Percentiles rank a stretch among this genome's conserved stretches.
Evolutionary conservation across 1,140 invertebrate genomes (phyloP).

Genomic region (Cheumatopsyche charites): DNA sequence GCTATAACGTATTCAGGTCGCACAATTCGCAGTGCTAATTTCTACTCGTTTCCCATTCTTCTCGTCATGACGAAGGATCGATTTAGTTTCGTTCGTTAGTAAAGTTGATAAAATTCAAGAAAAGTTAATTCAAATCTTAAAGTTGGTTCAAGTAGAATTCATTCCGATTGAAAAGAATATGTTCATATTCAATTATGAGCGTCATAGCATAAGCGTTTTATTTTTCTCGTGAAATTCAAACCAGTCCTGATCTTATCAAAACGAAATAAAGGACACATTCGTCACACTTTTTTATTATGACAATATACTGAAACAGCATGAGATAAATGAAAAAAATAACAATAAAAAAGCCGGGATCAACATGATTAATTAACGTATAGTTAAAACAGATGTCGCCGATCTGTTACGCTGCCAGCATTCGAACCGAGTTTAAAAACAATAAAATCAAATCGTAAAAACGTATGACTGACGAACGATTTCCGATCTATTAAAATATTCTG

Average conservation of each 20-base stretch:
- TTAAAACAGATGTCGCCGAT: constrained; percentile 26
- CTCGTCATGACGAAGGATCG: neutral
- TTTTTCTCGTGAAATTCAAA: constrained; percentile 3
- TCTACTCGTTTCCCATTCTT: constrained; percentile 22
- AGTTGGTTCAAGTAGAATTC: too few species aligned
- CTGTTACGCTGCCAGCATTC: constrained; percentile 8
- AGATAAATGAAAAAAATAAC: neutral
- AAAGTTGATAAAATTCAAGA: constrained; percentile 1
- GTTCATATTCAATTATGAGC: too few species aligned
- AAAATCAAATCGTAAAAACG: constrained; percentile 2
- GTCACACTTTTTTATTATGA: neutral
- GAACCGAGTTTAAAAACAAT: neutral
- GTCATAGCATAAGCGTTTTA: too few species aligned
- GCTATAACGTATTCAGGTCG: constrained; percentile 11
- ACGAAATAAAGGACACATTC: constrained; percentile 4
- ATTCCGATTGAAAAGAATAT: too few species aligned
- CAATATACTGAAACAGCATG: neutral
- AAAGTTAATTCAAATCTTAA: neutral
- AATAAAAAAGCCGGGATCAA: neutral
- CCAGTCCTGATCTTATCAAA: neutral
- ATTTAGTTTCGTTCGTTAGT: too few species aligned
- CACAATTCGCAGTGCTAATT: constrained; percentile 21
- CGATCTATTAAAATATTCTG: too few species aligned
- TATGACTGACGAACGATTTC: neutral
- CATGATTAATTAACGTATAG: constrained; percentile 23